Evolutionary conservation across 2,797 vertebrate species (phyloP).

Genomic region (Tarsius wallacei): DNA sequence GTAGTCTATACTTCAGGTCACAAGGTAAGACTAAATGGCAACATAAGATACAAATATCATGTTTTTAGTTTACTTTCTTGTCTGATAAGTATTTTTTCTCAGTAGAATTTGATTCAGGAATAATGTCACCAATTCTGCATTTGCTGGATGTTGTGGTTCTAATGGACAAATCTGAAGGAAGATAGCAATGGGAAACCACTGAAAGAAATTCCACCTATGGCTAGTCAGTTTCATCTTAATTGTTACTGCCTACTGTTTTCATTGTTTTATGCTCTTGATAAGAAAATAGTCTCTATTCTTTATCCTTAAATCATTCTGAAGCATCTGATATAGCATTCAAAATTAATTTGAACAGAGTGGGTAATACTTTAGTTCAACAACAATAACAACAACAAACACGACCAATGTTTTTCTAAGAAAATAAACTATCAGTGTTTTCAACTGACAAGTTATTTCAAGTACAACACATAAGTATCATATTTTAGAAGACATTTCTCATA

Average conservation of each 20-base stretch:
- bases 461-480: background rate
- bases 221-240: background rate
- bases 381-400: background rate
- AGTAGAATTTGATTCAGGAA: background rate
- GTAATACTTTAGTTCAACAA: background rate
- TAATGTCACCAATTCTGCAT: background rate
- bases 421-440: background rate
- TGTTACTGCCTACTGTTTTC: background rate
- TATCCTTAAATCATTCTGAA: background rate
- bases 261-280: background rate
- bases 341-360: background rate
- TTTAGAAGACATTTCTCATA: background rate
- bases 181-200: background rate
- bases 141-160: background rate
- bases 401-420: slow-evolving; percentile 10
- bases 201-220: background rate
- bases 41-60: background rate
- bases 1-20: background rate
- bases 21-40: background rate
- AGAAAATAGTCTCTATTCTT: background rate
- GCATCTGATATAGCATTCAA: background rate
- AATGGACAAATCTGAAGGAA: background rate
- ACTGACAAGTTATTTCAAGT: background rate
- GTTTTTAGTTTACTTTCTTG: background rate
- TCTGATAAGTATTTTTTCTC: background rate